These are phyloP conservation scores for Drosophila kanekoi DNA, from an alignment of 2,888 invertebrate species.

Conservation along the genomic window DNA sequence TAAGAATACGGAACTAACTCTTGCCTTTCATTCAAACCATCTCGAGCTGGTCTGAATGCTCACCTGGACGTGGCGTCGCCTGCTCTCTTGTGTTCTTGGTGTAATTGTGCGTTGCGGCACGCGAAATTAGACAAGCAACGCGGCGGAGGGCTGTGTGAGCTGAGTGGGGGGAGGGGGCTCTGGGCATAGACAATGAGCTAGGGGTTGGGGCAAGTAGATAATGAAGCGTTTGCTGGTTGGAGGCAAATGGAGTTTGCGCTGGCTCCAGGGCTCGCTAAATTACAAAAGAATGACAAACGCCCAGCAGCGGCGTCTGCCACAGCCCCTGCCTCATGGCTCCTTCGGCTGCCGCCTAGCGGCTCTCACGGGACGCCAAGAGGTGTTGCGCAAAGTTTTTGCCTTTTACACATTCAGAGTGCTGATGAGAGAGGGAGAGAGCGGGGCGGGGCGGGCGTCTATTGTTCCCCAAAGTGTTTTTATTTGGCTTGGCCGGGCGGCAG, in stretches of 20 bases:
- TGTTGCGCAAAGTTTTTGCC: conserved; percentile 62
- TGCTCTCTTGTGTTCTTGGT: conserved; percentile 29
- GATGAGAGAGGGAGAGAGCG: not conserved
- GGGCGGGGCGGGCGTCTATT: conserved; percentile 58
- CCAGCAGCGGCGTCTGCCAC: conserved; percentile 22
- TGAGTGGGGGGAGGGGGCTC: not conserved
- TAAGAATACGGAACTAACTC: not conserved
- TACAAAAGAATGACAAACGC: conserved; percentile 76
- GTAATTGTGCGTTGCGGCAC: conserved; percentile 76
- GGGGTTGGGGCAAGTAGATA: conserved; percentile 39
- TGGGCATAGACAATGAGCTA: conserved; percentile 10
- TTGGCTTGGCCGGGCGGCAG: not conserved
- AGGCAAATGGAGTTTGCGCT: conserved; percentile 6
- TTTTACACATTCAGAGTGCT: conserved; percentile 7
- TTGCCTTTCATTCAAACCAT: not conserved
- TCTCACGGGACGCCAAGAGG: conserved; percentile 44
- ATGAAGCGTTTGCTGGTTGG: conserved; percentile 41
- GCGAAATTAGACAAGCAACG: conserved; percentile 66
- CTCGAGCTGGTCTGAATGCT: conserved; percentile 7
- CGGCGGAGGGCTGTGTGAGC: not conserved
- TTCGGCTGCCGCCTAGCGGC: conserved; percentile 8
- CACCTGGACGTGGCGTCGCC: conserved; percentile 29
- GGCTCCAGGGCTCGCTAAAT: conserved; percentile 64
- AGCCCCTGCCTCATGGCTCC: conserved; percentile 1
- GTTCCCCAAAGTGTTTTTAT: conserved; percentile 77